Conservation (phyloP, 2,888 invertebrate species). For the Nephrotoma guestfalica region DNA sequence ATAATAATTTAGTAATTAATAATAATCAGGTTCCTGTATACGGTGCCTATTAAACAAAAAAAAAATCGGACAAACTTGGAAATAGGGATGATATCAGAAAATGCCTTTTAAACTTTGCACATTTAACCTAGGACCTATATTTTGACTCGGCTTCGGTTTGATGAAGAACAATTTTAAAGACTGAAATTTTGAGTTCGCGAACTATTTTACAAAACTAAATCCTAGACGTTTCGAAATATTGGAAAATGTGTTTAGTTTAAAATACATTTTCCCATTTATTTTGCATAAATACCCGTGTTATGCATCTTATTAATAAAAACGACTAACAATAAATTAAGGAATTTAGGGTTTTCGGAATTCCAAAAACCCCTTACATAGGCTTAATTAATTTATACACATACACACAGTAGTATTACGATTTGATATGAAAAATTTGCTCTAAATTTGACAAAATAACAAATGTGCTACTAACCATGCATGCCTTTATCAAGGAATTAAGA, state of each 20-base stretch:
- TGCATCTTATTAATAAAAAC: not conserved
- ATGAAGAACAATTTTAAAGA: not conserved
- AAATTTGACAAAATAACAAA: not conserved
- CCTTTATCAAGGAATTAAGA: not conserved
- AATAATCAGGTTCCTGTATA: not conserved
- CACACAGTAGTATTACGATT: not conserved
- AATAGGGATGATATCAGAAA: not conserved
- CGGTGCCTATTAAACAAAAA: not conserved
- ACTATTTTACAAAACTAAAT: not conserved
- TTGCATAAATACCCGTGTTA: not conserved
- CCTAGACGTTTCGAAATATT: not conserved
- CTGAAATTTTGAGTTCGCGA: not conserved
- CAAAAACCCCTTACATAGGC: not conserved
- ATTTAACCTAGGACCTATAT: not conserved
- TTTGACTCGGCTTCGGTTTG: not conserved
- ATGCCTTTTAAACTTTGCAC: not conserved
- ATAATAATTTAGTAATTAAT: not conserved
- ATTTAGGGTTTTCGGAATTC: not conserved
- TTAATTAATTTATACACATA: not conserved
- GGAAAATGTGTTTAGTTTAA: not conserved
- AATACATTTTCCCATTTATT: not conserved
- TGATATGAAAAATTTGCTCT: not conserved
- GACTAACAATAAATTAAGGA: not conserved
- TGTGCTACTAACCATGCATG: not conserved
- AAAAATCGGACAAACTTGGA: not conserved